These are phyloP conservation scores for Caenorhabditis doughertyi DNA, from an alignment of 2,888 invertebrate genomes.

Conservation along the genomic window DNA sequence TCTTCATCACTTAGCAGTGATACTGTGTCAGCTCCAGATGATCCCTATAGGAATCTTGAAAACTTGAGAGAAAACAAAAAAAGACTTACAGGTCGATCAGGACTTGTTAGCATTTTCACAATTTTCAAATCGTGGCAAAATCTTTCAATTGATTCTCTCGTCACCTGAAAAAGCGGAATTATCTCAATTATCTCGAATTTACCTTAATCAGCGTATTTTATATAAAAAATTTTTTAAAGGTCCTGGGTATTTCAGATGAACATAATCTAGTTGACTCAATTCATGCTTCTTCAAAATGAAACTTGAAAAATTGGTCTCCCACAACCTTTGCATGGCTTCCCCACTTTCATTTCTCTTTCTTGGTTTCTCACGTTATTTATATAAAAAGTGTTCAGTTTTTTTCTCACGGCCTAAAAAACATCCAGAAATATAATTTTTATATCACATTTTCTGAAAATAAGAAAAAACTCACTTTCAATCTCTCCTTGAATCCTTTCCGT, in stretches of 20 bases:
- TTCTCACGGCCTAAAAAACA: neutral
- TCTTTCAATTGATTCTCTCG: conserved; percentile 57
- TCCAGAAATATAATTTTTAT: neutral
- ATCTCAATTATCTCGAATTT: neutral
- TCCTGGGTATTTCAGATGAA: too few relatives aligned
- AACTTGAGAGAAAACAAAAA: too few relatives aligned
- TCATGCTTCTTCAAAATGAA: too few relatives aligned
- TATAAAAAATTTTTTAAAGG: too few relatives aligned
- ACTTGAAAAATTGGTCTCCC: too few relatives aligned
- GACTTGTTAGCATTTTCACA: conserved; percentile 43
- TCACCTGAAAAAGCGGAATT: conserved; percentile 38
- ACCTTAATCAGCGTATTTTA: too few relatives aligned
- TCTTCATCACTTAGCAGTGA: conserved; percentile 48
- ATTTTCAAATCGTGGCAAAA: conserved; percentile 64
- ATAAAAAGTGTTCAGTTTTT: neutral
- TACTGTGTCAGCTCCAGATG: conserved; percentile 35
- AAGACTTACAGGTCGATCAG: conserved; percentile 41
- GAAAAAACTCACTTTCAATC: conserved; percentile 56
- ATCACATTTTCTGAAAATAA: neutral
- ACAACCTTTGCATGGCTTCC: too few relatives aligned
- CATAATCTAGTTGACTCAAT: too few relatives aligned
- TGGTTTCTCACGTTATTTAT: neutral
- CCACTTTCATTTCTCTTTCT: neutral
- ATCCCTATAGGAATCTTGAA: conserved; percentile 10
- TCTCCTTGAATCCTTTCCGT: conserved; percentile 51